phyloP scores from a whole-genome alignment of 2,113 vertebrate species.

The Embiotoca jacksoni region DNA sequence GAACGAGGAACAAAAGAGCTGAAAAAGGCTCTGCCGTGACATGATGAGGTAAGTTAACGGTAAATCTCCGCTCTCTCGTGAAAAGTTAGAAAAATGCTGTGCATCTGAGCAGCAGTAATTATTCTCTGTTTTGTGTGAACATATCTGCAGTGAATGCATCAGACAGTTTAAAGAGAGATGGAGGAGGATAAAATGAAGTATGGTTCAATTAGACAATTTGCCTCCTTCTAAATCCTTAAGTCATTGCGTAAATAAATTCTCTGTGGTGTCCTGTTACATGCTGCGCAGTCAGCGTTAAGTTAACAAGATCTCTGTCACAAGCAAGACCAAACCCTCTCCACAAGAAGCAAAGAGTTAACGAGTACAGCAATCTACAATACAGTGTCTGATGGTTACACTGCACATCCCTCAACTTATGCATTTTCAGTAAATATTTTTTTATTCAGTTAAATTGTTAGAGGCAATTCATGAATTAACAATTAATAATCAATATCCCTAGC shows the following conservation, averaged over 20 bases:
- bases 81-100: neutral
- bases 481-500: no score
- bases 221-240: neutral
- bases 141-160: neutral
- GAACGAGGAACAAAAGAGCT: conserved; percentile 31
- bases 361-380: no score
- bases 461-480: no score
- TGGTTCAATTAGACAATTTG: neutral
- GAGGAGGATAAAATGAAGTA: neutral
- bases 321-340: neutral
- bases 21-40: conserved; percentile 17
- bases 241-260: neutral
- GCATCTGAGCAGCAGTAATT: neutral
- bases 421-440: no score
- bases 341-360: conserved; percentile 5
- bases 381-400: no score
- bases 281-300: conserved; percentile 1
- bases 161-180: neutral
- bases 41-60: neutral
- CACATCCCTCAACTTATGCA: no score
- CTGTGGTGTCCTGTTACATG: neutral
- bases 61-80: neutral
- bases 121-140: neutral
- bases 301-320: neutral
- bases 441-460: no score